phyloP scores from a whole-genome alignment of 2,888 invertebrate species.

The Scaptodrosophila latifasciaeformis region DNA sequence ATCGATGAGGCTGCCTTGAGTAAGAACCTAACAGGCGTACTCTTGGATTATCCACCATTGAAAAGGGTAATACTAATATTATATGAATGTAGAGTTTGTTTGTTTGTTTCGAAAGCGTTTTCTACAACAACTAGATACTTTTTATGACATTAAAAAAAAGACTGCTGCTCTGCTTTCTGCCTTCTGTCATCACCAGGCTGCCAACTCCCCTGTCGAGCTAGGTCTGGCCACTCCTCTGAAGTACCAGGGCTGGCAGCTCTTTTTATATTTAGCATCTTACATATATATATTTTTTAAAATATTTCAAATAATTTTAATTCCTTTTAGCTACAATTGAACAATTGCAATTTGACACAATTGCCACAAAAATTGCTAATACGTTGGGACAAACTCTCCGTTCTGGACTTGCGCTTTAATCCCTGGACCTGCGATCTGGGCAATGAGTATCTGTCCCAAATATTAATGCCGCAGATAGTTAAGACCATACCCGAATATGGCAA shows the following conservation, averaged over 20 bases:
- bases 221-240: no score
- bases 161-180: no score
- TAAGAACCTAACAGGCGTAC: slow-evolving; percentile 75
- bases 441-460: slow-evolving; percentile 83
- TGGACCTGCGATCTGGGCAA: slow-evolving; percentile 88
- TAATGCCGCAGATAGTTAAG: slow-evolving; percentile 77
- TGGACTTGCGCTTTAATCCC: slow-evolving; percentile 84
- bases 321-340: slow-evolving; percentile 82
- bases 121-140: no score
- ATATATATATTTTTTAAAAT: not conserved
- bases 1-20: slow-evolving; percentile 81
- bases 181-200: no score
- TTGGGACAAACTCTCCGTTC: slow-evolving; percentile 81
- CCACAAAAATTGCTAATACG: slow-evolving; percentile 80
- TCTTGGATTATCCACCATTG: slow-evolving; percentile 80
- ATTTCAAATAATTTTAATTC: not conserved
- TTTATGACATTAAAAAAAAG: no score
- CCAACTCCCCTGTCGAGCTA: no score
- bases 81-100: no score
- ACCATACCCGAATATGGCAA: slow-evolving; percentile 46
- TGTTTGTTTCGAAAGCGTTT: no score
- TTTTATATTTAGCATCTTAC: no score
- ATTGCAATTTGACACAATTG: slow-evolving; percentile 78
- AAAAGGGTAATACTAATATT: slow-evolving; percentile 76
- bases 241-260: no score